Evolutionary conservation across 2,797 vertebrate species (phyloP).

Genomic region (Toxotes lorentzi): DNA sequence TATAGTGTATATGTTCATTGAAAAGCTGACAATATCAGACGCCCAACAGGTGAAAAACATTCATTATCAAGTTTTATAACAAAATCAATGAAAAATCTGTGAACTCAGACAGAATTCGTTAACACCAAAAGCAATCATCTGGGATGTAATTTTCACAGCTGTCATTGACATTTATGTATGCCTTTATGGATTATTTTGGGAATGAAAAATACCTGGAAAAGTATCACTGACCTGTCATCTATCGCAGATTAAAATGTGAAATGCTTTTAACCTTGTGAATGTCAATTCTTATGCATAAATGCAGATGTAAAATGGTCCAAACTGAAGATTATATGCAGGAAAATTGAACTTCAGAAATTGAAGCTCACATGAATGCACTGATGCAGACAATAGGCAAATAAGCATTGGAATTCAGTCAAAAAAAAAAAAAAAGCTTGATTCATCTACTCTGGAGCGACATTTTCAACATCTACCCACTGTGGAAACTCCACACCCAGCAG

Average conservation of each 20-base stretch:
- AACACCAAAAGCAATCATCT: constrained; percentile 26
- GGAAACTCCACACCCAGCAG: neutral
- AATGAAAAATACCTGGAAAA: no score
- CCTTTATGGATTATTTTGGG: constrained; percentile 7
- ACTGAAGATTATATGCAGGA: neutral
- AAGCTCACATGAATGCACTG: neutral
- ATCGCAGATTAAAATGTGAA: neutral
- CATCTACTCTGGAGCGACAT: neutral
- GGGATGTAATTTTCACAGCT: constrained; percentile 17
- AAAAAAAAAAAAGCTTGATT: neutral
- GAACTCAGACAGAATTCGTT: constrained; percentile 2
- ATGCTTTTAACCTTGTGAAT: neutral
- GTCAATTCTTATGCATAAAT: neutral
- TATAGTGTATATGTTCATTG: neutral
- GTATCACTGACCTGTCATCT: neutral
- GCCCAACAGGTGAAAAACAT: neutral
- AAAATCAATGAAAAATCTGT: constrained; percentile 14
- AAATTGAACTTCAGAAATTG: neutral
- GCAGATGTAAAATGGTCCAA: neutral
- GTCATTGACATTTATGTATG: constrained; percentile 1
- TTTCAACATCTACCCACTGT: neutral
- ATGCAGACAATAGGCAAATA: neutral
- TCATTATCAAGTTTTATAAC: neutral
- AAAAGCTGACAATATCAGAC: neutral
- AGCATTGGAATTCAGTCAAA: neutral